Evolutionary conservation across 2,113 vertebrate species (phyloP), one percentile per base, ranked within the genome.

Genomic region (Pandion haliaetus): DNA sequence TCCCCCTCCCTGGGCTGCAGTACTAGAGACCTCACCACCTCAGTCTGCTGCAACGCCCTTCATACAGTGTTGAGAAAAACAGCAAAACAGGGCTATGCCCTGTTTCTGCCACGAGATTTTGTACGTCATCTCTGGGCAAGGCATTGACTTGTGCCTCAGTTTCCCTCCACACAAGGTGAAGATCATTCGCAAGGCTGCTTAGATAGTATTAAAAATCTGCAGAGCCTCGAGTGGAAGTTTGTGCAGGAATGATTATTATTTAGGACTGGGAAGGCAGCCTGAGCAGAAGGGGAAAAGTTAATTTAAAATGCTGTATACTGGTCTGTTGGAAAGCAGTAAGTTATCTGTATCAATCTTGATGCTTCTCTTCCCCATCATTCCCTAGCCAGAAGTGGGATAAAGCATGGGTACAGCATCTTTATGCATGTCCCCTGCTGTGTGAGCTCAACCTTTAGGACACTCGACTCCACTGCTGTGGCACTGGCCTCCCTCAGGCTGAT

Each of bases 391-490:
- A 85, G 28, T 38, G 8, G 7, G 28, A 57, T 9, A 36, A 57
- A 57, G 2, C 17, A 18, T 3, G 5, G 55, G 31, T 32, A 36
- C 34, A 40, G 19, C 42, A 38, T 3, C 24, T 67, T 69, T 52
- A 12, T 4, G 4, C 2, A 1, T 2, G 3, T 28, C 16, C 20
- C 17, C 17, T n/a, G 8, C 6, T n/a, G 5, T 4, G 23, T 6
- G 12, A 31, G 32, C 55, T 49, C 32, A 29, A 10, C 20, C 17
- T 59, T 42, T 9, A 14, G 36, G 34, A 42, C 18, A 12, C 11
- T 23, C 1, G 0, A 3, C 8, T 34, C 29, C 24, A 4, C 3
- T 1, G 3, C 1, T 8, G 47, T 26, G 40, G 7, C 42, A 14
- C 6, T 36, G 65, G 8, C 14, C 10, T 36, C 17, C 13, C 26